phyloP scores from a whole-genome alignment of 2,113 vertebrate species.

The Pleuronectes platessa region DNA sequence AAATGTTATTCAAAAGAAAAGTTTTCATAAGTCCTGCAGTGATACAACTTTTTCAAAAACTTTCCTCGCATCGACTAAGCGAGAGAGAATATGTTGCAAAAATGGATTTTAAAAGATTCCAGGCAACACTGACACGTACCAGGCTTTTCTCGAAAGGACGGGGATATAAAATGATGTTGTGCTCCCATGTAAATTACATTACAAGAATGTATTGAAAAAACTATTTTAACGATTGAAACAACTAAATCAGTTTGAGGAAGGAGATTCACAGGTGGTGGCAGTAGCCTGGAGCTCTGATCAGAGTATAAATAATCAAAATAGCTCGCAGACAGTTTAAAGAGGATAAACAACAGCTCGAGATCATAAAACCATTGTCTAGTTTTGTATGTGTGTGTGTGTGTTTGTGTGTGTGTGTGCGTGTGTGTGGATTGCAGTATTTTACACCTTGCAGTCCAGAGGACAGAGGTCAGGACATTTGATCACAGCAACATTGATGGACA shows the following conservation, averaged over 20 bases:
- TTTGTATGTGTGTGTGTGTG: not conserved
- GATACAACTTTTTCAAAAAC: slow-evolving; percentile 2
- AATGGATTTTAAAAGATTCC: slow-evolving; percentile 25
- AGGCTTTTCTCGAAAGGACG: not conserved
- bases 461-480: slow-evolving; percentile 42
- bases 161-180: not conserved
- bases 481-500: slow-evolving; percentile 31
- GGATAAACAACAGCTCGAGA: slow-evolving; percentile 33
- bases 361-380: slow-evolving; percentile 23
- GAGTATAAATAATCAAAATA: slow-evolving; percentile 15
- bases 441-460: slow-evolving; percentile 27
- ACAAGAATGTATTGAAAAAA: too few relatives aligned
- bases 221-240: not conserved
- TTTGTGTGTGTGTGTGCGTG: not conserved
- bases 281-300: slow-evolving; percentile 16
- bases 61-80: too few relatives aligned
- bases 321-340: slow-evolving; percentile 21
- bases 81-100: not conserved
- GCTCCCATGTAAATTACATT: too few relatives aligned
- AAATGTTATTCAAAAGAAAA: not conserved
- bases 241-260: not conserved
- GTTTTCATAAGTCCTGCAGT: not conserved
- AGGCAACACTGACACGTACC: not conserved
- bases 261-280: not conserved
- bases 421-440: slow-evolving; percentile 52